phyloP scores from a whole-genome alignment of 1,140 invertebrate genomes.

The Leptinotarsa defecta region DNA sequence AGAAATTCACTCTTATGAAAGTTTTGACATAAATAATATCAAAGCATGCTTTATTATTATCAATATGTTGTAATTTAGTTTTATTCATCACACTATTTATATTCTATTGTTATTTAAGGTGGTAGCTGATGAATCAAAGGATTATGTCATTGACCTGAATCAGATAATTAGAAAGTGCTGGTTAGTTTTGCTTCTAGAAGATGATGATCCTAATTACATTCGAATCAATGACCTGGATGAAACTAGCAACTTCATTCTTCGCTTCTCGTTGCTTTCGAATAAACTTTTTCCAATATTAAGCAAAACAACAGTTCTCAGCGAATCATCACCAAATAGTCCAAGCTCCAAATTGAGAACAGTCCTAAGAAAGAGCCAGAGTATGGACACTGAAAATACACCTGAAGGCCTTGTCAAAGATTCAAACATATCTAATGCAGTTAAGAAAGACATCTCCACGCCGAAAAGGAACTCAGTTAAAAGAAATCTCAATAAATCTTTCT shows the following conservation, averaged over 20 bases:
- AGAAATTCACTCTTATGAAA: no score
- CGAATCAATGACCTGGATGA: not conserved
- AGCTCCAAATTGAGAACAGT: not conserved
- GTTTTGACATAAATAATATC: not conserved
- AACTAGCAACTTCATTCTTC: not conserved
- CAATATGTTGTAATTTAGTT: not conserved
- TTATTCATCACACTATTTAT: not conserved
- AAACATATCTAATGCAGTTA: not conserved
- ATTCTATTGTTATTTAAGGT: not conserved
- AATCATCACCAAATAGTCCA: not conserved
- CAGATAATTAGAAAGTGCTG: not conserved
- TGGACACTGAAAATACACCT: not conserved
- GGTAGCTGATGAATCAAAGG: not conserved
- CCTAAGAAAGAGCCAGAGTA: not conserved
- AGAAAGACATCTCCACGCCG: not conserved
- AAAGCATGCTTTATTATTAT: not conserved
- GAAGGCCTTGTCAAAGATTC: not conserved
- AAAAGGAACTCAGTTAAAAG: conserved; percentile 17
- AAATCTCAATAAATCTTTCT: conserved; percentile 23
- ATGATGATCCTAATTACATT: conserved; percentile 3
- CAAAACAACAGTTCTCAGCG: not conserved
- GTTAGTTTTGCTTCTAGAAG: not conserved
- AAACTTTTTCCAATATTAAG: not conserved
- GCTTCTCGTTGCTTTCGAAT: not conserved
- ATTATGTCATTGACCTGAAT: not conserved